phyloP scores from a whole-genome alignment of 2,888 invertebrate species.

The Meliscaeva auricollis region DNA sequence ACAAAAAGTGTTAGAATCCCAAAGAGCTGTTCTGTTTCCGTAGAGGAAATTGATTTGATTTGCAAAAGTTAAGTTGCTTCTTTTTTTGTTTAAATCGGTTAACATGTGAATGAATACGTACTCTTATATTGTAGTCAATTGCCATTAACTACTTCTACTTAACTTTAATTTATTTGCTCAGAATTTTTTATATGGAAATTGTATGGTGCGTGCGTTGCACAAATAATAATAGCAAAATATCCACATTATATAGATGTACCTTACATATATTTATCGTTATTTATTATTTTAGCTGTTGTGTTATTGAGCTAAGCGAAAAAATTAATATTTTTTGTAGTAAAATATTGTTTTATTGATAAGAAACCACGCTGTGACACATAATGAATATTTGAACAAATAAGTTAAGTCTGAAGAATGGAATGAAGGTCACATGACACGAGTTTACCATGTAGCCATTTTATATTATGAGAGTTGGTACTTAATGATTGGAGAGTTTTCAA shows the following conservation, averaged over 20 bases:
- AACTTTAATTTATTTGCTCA: neutral
- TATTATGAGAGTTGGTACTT: no score
- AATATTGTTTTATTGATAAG: no score
- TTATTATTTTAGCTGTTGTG: no score
- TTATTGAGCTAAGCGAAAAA: no score
- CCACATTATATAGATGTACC: no score
- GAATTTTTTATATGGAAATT: neutral
- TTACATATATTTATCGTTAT: no score
- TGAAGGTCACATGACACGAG: slow-evolving; percentile 5
- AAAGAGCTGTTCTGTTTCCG: neutral
- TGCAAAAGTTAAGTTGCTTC: neutral
- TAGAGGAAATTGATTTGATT: slow-evolving; percentile 23
- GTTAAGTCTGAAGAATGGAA: neutral
- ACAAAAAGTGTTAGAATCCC: slow-evolving; percentile 7
- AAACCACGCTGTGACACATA: neutral
- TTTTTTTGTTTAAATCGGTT: neutral
- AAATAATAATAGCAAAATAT: no score
- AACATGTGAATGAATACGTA: slow-evolving; percentile 26
- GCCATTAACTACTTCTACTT: slow-evolving; percentile 16
- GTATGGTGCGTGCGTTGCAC: neutral
- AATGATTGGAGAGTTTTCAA: no score
- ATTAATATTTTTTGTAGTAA: no score
- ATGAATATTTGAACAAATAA: neutral
- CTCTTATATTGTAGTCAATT: slow-evolving; percentile 47
- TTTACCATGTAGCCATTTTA: neutral